phyloP scores from a whole-genome alignment of 2,888 invertebrate species.

The Leuctra nigra region DNA sequence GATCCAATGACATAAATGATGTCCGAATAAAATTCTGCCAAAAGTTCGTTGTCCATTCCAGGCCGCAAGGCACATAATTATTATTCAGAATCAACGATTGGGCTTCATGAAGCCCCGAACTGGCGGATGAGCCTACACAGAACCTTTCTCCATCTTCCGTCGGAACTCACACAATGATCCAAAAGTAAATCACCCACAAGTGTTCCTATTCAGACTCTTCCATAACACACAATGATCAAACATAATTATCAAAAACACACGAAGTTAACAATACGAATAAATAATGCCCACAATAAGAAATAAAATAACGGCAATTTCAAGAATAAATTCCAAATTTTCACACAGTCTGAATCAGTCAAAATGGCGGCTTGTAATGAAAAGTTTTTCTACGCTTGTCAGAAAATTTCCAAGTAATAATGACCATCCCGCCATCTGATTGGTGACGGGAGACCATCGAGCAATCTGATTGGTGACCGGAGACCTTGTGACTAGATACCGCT shows the following conservation, averaged over 20 bases:
- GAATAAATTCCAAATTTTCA: constrained; percentile 66
- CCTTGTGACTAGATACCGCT: constrained; percentile 43
- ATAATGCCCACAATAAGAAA: constrained; percentile 35
- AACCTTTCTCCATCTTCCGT: constrained; percentile 68
- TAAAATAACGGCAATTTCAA: constrained; percentile 55
- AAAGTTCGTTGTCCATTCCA: constrained; percentile 63
- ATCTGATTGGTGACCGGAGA: constrained; percentile 39
- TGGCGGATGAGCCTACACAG: constrained; percentile 37
- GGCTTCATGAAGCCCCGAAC: constrained; percentile 71
- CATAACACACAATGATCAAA: constrained; percentile 40
- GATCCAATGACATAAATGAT: constrained; percentile 37
- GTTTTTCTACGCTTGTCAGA: constrained; percentile 94
- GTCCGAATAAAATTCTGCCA: constrained; percentile 44
- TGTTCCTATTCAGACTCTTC: constrained; percentile 35
- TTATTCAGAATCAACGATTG: constrained; percentile 65
- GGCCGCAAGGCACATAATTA: constrained; percentile 71
- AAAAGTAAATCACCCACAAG: constrained; percentile 30
- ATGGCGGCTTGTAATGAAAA: constrained; percentile 95
- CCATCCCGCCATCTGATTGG: constrained; percentile 42
- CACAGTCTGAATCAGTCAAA: constrained; percentile 76
- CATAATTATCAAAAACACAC: constrained; percentile 29
- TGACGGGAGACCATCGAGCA: constrained; percentile 33
- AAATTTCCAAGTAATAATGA: constrained; percentile 51
- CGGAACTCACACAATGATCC: constrained; percentile 65
- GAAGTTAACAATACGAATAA: constrained; percentile 34